Evolutionary conservation across 2,113 vertebrate genomes (phyloP).

Genomic region (Capreolus pygargus): DNA sequence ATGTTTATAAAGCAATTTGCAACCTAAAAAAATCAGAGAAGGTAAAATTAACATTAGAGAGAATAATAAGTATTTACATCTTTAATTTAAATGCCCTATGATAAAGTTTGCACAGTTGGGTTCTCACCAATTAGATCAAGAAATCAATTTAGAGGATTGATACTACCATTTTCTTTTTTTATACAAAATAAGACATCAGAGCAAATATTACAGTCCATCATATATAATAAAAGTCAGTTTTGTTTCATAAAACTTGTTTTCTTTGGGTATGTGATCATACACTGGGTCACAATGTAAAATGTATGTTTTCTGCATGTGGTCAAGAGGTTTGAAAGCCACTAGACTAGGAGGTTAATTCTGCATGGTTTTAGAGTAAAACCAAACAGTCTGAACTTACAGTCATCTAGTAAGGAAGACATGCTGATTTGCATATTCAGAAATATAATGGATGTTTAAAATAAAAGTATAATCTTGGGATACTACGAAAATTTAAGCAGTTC

Average conservation of each 20-base stretch:
- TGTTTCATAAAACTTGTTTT: neutral
- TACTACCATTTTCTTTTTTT: neutral
- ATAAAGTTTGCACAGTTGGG: conserved; percentile 2
- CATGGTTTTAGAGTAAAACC: neutral
- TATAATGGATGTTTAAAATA: neutral
- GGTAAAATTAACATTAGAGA: conserved; percentile 49
- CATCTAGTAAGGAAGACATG: conserved; percentile 3
- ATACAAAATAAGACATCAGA: neutral
- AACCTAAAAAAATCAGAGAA: conserved; percentile 84
- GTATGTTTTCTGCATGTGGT: neutral
- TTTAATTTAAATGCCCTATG: conserved; percentile 19
- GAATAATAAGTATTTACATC: conserved; percentile 18
- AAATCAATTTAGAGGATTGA: neutral
- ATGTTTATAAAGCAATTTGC: conserved; percentile 93
- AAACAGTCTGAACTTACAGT: neutral
- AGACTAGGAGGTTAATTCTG: neutral
- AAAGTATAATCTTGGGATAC: neutral
- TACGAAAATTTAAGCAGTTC: conserved; percentile 14
- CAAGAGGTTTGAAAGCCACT: conserved; percentile 21
- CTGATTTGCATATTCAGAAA: conserved; percentile 12
- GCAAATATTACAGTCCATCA: neutral
- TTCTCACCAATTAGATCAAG: neutral
- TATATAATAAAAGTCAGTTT: neutral
- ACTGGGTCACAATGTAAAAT: conserved; percentile 32
- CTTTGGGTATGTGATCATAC: conserved; percentile 13